Evolutionary conservation across 1,140 invertebrate species (phyloP).

Genomic region (Melitaea cinxia): DNA sequence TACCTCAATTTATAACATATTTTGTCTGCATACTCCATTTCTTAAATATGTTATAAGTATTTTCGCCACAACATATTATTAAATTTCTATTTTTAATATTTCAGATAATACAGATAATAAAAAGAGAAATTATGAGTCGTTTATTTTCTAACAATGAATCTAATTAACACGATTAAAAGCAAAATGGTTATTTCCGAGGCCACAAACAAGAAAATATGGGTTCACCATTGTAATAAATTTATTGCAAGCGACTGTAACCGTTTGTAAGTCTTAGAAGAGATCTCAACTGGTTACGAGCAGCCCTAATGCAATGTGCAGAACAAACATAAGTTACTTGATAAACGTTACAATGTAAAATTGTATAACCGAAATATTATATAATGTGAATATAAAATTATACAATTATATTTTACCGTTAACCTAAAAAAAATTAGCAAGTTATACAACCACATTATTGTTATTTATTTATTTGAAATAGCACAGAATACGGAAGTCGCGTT

Average conservation of each 20-base stretch:
- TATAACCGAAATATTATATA: constrained; percentile 17
- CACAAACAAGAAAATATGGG: constrained; percentile 10
- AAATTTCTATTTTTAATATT: too few species aligned
- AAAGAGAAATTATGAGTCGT: neutral
- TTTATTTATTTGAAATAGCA: too few species aligned
- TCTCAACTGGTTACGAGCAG: constrained; percentile 40
- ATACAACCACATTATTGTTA: too few species aligned
- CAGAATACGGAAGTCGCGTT: too few species aligned
- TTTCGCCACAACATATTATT: too few species aligned
- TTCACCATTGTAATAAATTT: constrained; percentile 18
- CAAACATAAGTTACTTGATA: constrained; percentile 51
- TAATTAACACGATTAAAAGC: neutral
- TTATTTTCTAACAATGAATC: neutral
- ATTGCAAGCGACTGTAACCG: constrained; percentile 25
- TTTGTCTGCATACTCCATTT: too few species aligned
- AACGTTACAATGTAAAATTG: constrained; percentile 33
- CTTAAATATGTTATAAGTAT: too few species aligned
- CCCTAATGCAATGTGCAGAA: constrained; percentile 49
- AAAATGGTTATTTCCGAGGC: constrained; percentile 2
- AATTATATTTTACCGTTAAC: too few species aligned
- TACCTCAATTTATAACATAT: too few species aligned
- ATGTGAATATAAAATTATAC: too few species aligned
- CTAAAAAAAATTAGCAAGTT: too few species aligned
- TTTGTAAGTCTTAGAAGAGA: constrained; percentile 36
- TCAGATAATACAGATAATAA: neutral